These are phyloP conservation scores for Ctena decussata DNA, from an alignment of 2,888 invertebrate genomes.

Conservation along the genomic window DNA sequence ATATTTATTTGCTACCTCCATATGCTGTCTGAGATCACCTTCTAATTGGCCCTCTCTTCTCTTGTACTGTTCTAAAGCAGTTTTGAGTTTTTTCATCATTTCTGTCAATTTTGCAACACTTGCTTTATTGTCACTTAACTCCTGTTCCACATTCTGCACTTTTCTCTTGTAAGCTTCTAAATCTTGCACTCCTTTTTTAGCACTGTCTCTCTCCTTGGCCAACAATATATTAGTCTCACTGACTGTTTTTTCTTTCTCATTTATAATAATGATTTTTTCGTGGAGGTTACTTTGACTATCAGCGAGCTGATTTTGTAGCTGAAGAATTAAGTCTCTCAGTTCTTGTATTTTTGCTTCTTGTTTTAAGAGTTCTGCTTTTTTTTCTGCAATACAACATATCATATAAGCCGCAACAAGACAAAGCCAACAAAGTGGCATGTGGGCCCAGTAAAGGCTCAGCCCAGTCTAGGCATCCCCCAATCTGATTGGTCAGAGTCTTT, in stretches of 20 bases:
- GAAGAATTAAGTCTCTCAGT: conserved; percentile 45
- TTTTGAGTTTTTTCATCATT: conserved; percentile 52
- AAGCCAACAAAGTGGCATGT: too few relatives aligned
- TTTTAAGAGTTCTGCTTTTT: conserved; percentile 9
- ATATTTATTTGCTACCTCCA: conserved; percentile 44
- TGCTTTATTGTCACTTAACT: conserved; percentile 30
- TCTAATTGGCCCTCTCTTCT: conserved; percentile 31
- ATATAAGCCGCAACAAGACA: too few relatives aligned
- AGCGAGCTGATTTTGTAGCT: conserved; percentile 52
- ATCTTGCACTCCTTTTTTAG: conserved; percentile 22
- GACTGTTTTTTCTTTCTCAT: conserved; percentile 36
- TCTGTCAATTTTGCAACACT: conserved; percentile 44
- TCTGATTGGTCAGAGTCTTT: too few relatives aligned
- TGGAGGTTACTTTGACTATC: conserved; percentile 25
- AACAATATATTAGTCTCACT: conserved; percentile 22
- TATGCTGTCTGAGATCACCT: conserved; percentile 34
- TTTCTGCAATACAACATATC: conserved; percentile 12
- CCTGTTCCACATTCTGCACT: conserved; percentile 37
- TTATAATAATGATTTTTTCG: conserved; percentile 40
- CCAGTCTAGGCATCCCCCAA: too few relatives aligned
- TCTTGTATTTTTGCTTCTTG: conserved; percentile 62
- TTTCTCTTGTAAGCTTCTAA: conserved; percentile 20
- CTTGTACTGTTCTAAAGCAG: conserved; percentile 54
- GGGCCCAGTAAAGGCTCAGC: too few relatives aligned
- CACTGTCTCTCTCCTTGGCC: conserved; percentile 23